These are phyloP conservation scores for Vimba vimba DNA, from an alignment of 2,113 vertebrate genomes.

Conservation along the genomic window DNA sequence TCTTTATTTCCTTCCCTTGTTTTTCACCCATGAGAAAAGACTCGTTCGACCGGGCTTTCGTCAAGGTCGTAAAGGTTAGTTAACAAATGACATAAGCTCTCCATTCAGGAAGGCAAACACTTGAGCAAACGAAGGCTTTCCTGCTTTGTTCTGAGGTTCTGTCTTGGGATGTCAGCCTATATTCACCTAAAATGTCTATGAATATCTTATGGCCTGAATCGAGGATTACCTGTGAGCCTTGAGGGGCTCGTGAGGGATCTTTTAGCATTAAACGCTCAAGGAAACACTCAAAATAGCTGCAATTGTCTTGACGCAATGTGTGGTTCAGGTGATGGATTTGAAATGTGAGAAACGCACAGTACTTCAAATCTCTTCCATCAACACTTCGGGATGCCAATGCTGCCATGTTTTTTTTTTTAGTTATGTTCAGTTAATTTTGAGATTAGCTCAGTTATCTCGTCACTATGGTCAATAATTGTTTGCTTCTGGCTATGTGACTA, in stretches of 20 bases:
- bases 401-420: background rate
- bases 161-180: background rate
- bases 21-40: conserved; percentile 3
- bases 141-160: background rate
- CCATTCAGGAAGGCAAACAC: background rate
- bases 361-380: background rate
- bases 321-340: background rate
- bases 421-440: background rate
- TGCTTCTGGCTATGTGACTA: background rate
- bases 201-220: conserved; percentile 1
- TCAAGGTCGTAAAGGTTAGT: background rate
- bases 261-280: background rate
- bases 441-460: background rate
- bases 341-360: background rate
- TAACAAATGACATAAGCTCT: conserved; percentile 18
- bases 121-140: background rate
- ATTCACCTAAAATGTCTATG: background rate
- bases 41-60: background rate
- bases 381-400: background rate
- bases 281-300: background rate
- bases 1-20: background rate
- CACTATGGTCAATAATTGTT: background rate
- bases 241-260: background rate
- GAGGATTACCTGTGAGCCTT: background rate
- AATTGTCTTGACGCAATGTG: background rate